Evolutionary conservation across 2,113 vertebrate species (phyloP).

Genomic region (Polyodon spathula): DNA sequence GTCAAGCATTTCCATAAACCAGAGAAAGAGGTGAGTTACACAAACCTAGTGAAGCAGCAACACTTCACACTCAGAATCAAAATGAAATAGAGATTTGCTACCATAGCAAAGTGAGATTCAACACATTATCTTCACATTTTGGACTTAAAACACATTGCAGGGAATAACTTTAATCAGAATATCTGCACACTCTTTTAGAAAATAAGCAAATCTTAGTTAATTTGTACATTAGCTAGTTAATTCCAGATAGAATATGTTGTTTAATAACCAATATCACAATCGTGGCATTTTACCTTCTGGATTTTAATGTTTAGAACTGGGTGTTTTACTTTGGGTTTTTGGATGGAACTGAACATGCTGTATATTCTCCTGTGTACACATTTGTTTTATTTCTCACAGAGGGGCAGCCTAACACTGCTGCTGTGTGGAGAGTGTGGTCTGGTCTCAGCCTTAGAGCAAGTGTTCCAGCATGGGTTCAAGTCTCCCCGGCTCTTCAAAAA

Average conservation of each 20-base stretch:
- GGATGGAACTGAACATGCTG: not conserved
- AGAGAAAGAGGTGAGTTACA: slow-evolving; percentile 87
- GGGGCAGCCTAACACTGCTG: slow-evolving; percentile 87
- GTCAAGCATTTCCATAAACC: slow-evolving; percentile 98
- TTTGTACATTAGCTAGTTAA: too few relatives aligned
- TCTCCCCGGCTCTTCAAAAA: slow-evolving; percentile 96
- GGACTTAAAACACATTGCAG: too few relatives aligned
- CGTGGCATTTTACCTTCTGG: too few relatives aligned
- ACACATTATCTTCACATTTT: too few relatives aligned
- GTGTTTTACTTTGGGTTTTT: too few relatives aligned
- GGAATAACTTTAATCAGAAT: too few relatives aligned
- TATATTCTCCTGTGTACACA: not conserved
- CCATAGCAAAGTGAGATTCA: too few relatives aligned
- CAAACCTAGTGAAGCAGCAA: slow-evolving; percentile 30
- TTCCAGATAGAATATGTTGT: too few relatives aligned
- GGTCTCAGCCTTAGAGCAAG: slow-evolving; percentile 90
- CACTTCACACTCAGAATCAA: slow-evolving; percentile 3
- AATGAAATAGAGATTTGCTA: too few relatives aligned
- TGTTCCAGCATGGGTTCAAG: slow-evolving; percentile 95
- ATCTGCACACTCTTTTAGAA: too few relatives aligned
- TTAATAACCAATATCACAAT: not conserved
- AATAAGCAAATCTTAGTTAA: too few relatives aligned
- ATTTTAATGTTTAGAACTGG: too few relatives aligned
- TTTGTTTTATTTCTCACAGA: slow-evolving; percentile 31
- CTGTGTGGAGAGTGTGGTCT: slow-evolving; percentile 93